Percentiles rank a stretch among this genome's conserved stretches.
Evolutionary conservation across 2,888 invertebrate genomes (phyloP).

Genomic region (Azorinus chamasolen): DNA sequence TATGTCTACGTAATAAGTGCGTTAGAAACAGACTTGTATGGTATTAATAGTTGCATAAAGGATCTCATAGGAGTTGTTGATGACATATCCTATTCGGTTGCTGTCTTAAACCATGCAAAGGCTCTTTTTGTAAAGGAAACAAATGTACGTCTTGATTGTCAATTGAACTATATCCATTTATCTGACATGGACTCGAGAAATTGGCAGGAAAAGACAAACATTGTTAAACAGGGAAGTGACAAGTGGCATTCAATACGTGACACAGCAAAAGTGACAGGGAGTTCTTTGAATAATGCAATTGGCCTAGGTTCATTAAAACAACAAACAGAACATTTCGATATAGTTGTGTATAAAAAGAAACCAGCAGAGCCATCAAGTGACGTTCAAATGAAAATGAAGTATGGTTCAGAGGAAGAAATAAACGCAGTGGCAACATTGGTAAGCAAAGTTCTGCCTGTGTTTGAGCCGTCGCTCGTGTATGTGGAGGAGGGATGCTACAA

Average conservation of each 20-base stretch:
- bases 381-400: conserved; percentile 7
- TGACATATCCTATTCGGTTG: not conserved
- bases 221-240: conserved; percentile 10
- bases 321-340: conserved; percentile 8
- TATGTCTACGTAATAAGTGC: conserved; percentile 25
- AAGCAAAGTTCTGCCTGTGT: conserved; percentile 15
- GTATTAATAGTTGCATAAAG: not conserved
- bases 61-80: conserved; percentile 1
- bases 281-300: conserved; percentile 8
- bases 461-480: not conserved
- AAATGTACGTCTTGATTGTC: not conserved
- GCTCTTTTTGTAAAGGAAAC: not conserved
- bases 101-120: not conserved
- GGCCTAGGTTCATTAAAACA: conserved; percentile 17
- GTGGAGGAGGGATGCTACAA: conserved; percentile 46
- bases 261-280: conserved; percentile 23
- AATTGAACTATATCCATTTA: not conserved
- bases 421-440: conserved; percentile 30
- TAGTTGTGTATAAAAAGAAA: not conserved
- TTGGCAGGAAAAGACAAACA: not conserved
- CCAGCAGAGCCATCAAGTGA: not conserved
- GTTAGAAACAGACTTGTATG: conserved; percentile 15
- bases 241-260: conserved; percentile 8
- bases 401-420: conserved; percentile 20
- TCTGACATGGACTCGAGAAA: too few species aligned